A percentile compares a stretch with the other conserved stretches of the same genome.
Evolutionary conservation across 2,888 invertebrate genomes (phyloP).

Genomic region (Pammene aurita): DNA sequence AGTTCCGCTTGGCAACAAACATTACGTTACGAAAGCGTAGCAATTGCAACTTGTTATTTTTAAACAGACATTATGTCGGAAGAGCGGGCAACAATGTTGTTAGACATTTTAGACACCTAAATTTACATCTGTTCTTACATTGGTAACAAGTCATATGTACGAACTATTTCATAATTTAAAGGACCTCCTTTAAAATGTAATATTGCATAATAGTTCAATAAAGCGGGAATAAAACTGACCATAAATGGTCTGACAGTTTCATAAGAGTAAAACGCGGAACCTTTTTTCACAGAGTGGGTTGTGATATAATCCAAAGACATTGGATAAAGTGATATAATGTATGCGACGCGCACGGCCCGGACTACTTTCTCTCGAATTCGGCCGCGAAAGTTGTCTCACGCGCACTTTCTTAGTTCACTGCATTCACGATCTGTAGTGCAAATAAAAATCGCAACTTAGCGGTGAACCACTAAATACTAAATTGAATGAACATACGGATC

Average conservation of each 20-base stretch:
- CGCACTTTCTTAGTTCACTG: constrained; percentile 78
- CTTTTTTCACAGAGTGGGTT: constrained; percentile 41
- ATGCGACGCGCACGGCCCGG: constrained; percentile 70
- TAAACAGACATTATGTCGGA: constrained; percentile 26
- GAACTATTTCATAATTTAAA: not conserved
- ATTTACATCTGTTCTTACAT: not conserved
- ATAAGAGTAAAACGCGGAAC: constrained; percentile 39
- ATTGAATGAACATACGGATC: constrained; percentile 28
- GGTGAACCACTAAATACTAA: constrained; percentile 34
- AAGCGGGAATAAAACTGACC: constrained; percentile 10
- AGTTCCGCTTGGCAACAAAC: constrained; percentile 60
- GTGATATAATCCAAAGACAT: constrained; percentile 73
- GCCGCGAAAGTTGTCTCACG: constrained; percentile 81
- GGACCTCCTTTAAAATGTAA: not conserved
- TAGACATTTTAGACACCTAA: not conserved
- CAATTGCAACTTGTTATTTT: constrained; percentile 43
- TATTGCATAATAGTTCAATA: not conserved
- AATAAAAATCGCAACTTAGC: constrained; percentile 41
- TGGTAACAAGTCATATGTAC: not conserved
- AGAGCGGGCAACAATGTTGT: constrained; percentile 7
- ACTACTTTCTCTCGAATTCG: constrained; percentile 83
- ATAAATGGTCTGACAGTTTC: constrained; percentile 18
- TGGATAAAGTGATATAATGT: constrained; percentile 80
- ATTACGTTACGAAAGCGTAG: constrained; percentile 54
- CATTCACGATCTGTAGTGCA: constrained; percentile 53